phyloP scores from a whole-genome alignment of 2,113 vertebrate genomes.

The Leptobrachium ailaonicum region DNA sequence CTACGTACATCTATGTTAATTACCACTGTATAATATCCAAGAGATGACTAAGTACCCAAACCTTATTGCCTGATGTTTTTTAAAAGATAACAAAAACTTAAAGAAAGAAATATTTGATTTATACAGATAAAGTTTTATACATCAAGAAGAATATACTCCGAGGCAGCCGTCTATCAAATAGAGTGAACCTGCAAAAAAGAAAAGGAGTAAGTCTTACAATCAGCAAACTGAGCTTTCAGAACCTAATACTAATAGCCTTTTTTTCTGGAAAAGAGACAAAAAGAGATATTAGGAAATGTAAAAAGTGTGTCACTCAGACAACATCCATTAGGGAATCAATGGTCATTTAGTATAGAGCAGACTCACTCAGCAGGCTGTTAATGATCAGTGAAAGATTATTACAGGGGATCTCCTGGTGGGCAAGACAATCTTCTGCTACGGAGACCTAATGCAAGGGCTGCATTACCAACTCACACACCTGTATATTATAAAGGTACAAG shows the following conservation, averaged over 20 bases:
- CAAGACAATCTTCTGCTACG: slow-evolving; percentile 42
- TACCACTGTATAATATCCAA: too few relatives aligned
- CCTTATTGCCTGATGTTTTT: too few relatives aligned
- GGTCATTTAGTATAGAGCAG: slow-evolving; percentile 45
- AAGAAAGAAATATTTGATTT: too few relatives aligned
- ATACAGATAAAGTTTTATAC: too few relatives aligned
- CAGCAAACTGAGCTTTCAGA: slow-evolving; percentile 7
- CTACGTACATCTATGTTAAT: too few relatives aligned
- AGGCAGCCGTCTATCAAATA: too few relatives aligned
- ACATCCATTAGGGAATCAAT: slow-evolving; percentile 49
- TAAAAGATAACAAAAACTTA: too few relatives aligned
- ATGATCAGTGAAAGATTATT: slow-evolving; percentile 49
- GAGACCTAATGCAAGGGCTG: slow-evolving; percentile 30
- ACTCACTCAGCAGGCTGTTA: slow-evolving; percentile 53
- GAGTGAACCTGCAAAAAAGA: too few relatives aligned
- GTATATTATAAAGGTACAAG: slow-evolving; percentile 11
- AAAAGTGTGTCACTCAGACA: slow-evolving; percentile 39
- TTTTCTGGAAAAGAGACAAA: slow-evolving; percentile 24
- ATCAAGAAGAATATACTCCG: too few relatives aligned
- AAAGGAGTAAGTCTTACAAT: neutral
- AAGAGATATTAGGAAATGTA: slow-evolving; percentile 36
- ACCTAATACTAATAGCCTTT: slow-evolving; percentile 1
- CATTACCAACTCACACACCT: slow-evolving; percentile 29
- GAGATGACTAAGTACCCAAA: too few relatives aligned
- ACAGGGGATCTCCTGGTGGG: slow-evolving; percentile 24